phyloP scores from a whole-genome alignment of 1,140 invertebrate genomes.

The Apis cerana region DNA sequence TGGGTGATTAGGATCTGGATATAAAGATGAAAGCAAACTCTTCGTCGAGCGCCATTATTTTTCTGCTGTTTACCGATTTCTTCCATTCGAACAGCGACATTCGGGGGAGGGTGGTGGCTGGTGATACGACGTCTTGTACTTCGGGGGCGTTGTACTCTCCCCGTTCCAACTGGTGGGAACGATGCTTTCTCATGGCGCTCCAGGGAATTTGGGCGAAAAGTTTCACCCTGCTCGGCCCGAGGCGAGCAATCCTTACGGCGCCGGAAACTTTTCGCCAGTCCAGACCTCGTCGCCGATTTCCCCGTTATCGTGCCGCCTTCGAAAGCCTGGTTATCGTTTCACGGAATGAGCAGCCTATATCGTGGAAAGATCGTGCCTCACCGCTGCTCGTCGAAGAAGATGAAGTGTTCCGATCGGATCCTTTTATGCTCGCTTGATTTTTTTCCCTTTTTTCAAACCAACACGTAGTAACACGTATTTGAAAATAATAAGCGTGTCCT shows the following conservation, averaged over 20 bases:
- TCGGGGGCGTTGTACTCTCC: conserved; percentile 6
- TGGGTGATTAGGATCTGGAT: no score
- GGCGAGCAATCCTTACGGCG: conserved; percentile 6
- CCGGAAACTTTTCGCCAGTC: not conserved
- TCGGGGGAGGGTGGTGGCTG: not conserved
- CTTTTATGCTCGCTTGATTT: no score
- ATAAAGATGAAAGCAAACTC: not conserved
- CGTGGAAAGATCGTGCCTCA: not conserved
- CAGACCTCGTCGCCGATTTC: not conserved
- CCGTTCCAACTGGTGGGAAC: not conserved
- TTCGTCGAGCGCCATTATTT: not conserved
- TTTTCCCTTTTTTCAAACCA: no score
- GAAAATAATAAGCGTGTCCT: no score
- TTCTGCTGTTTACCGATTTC: not conserved
- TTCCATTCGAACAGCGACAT: not conserved
- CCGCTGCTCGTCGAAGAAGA: not conserved
- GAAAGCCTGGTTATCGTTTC: conserved; percentile 3
- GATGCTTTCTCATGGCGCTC: conserved; percentile 23
- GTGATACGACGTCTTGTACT: not conserved
- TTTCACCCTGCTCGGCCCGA: not conserved
- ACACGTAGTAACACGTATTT: no score
- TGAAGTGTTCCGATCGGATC: no score
- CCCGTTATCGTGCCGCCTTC: conserved; percentile 11
- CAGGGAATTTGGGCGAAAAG: conserved; percentile 8
- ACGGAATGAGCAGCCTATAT: not conserved